Conservation (phyloP, 2,113 vertebrate genomes). For the Gobiocypris rarus region DNA sequence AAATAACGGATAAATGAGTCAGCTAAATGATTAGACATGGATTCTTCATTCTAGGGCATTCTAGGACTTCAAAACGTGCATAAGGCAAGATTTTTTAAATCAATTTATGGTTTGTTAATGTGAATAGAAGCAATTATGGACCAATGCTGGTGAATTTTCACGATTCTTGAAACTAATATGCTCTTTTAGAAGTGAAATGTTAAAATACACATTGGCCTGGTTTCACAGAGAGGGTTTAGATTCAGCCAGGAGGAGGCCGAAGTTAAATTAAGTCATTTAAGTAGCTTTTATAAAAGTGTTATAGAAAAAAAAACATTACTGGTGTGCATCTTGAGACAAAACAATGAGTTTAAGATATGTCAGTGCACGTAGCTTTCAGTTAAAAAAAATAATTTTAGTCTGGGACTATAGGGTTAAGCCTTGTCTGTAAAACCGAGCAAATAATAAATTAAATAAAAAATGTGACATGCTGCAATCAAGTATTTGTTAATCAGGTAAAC, state of each 20-base stretch:
- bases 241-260: no score
- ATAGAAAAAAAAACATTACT: no score
- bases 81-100: neutral
- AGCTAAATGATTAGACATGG: conserved; percentile 38
- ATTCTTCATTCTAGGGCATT: conserved; percentile 32
- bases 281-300: no score
- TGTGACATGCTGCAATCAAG: neutral
- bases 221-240: no score
- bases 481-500: neutral
- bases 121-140: neutral
- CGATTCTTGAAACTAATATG: neutral
- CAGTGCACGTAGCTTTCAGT: no score
- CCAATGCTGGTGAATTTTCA: neutral
- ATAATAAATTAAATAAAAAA: neutral
- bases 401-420: no score
- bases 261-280: no score
- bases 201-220: neutral
- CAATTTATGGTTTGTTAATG: neutral
- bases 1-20: conserved; percentile 37
- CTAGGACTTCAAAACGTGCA: neutral
- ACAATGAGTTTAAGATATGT: no score
- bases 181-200: neutral
- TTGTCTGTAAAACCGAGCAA: no score
- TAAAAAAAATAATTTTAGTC: no score
- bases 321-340: no score